Base-by-base conservation (phyloP, 1,140 invertebrate species). In the Coptotermes formosanus region DNA sequence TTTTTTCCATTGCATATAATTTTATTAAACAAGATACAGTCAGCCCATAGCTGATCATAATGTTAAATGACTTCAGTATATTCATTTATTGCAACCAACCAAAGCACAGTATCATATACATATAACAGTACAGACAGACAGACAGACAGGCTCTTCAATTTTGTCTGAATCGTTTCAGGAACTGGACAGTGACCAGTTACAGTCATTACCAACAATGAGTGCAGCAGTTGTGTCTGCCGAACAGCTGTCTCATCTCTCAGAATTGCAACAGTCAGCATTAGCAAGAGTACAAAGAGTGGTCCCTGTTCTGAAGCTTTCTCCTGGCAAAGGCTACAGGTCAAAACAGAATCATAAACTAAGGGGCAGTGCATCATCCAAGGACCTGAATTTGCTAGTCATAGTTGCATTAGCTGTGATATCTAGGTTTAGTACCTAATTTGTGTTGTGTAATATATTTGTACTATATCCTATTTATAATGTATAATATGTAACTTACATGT, bases 171-270 rank as follows among this genome's bases (percentile, higher is more conserved):
- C n/a, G 82, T 82, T 82, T 21, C 48, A 83, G 82, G 82, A 83
- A 83, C 19, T 83, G 21, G 43, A 44, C 43, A 32, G 23, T 32
- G 82, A 43, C 43, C 82, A 83, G n/a, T 8, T 83, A 21, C 25
- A 45, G 43, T 52, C 43, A 25, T 83, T 83, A 38, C 32, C 82
- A 25, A 44, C 82, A 30, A 4, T 83, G 8, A 83, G 43, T 32
- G 82, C 82, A 11, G 82, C 82, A 16, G 48, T 43, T 25, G 82
- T 83, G 7, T 83, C 82, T 9, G 8, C 23, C 12, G 82, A 83
- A 14, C 82, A 83, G 82, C 82, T 83, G 7, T 44, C 82, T 30
- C 23, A 83, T 12, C 82, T 83, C 23, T 83, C 82, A 45, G 32
- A 43, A n/a, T 44, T 21, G 16, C 82, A 83, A 19, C 21, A 83